Evolutionary conservation across 2,113 vertebrate species (phyloP).

Genomic region (Ploceus nigricollis): DNA sequence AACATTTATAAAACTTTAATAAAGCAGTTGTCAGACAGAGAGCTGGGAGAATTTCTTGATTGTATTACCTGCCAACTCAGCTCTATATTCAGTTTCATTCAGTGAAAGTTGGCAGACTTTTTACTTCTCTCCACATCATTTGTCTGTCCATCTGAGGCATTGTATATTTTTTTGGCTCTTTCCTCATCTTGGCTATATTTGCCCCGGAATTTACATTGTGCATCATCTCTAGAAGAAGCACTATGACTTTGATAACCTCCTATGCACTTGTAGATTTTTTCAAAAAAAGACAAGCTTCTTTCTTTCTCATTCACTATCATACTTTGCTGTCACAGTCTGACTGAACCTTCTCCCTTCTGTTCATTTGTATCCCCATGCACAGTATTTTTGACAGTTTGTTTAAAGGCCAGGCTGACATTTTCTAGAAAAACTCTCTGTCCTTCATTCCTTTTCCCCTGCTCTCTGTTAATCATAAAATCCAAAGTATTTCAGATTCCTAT

Average conservation of each 20-base stretch:
- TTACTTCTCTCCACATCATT: background rate
- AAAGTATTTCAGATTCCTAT: background rate
- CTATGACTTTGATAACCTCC: background rate
- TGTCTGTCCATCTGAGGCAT: background rate
- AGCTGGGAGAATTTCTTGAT: background rate
- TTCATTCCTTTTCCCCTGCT: background rate
- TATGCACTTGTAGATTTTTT: background rate
- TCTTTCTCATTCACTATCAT: background rate
- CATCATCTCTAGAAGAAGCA: background rate
- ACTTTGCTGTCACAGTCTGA: background rate
- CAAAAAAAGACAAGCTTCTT: background rate
- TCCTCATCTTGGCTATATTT: background rate
- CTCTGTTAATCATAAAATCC: background rate
- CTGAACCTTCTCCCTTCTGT: background rate
- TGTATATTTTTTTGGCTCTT: background rate
- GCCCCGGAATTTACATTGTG: background rate
- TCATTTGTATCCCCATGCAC: background rate
- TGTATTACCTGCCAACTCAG: background rate
- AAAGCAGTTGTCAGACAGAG: background rate
- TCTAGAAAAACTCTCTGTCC: background rate
- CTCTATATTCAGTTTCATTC: background rate
- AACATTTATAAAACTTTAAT: background rate
- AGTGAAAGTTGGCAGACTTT: background rate
- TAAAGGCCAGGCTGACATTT: background rate
- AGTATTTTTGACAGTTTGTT: background rate